phyloP scores from a whole-genome alignment of 1,140 invertebrate genomes.

The Probaryconus sp. region DNA sequence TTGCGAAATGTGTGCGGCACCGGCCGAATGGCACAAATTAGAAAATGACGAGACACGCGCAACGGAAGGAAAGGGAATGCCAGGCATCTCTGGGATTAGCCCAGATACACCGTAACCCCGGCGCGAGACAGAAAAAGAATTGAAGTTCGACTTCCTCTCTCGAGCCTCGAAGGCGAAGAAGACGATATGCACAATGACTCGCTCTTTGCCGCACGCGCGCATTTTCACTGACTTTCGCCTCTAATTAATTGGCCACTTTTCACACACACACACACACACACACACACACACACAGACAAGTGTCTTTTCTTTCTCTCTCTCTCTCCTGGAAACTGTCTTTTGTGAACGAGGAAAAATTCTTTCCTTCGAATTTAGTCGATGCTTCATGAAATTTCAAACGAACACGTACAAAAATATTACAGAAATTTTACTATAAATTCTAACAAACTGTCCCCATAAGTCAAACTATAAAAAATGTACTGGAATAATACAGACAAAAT shows the following conservation, averaged over 20 bases:
- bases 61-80: constrained; percentile 58
- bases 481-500: too few species aligned
- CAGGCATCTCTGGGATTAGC: constrained; percentile 50
- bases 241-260: constrained; percentile 65
- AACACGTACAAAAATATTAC: too few species aligned
- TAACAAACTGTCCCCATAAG: too few species aligned
- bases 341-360: too few species aligned
- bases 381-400: too few species aligned
- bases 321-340: too few species aligned
- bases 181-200: constrained; percentile 42
- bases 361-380: too few species aligned
- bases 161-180: constrained; percentile 11
- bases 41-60: constrained; percentile 51
- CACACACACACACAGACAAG: not conserved
- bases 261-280: constrained; percentile 24
- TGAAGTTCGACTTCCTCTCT: constrained; percentile 36
- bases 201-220: constrained; percentile 28
- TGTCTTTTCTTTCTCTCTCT: too few species aligned
- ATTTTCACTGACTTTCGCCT: constrained; percentile 71
- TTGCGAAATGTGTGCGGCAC: constrained; percentile 33
- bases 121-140: constrained; percentile 40
- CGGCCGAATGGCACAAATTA: constrained; percentile 52
- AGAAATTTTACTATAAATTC: too few species aligned
- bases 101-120: constrained; percentile 48
- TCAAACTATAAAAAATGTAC: too few species aligned